Evolutionary conservation across 2,113 vertebrate genomes (phyloP), one percentile per base, ranked within the genome.

Genomic region (Todiramphus saurophagus): DNA sequence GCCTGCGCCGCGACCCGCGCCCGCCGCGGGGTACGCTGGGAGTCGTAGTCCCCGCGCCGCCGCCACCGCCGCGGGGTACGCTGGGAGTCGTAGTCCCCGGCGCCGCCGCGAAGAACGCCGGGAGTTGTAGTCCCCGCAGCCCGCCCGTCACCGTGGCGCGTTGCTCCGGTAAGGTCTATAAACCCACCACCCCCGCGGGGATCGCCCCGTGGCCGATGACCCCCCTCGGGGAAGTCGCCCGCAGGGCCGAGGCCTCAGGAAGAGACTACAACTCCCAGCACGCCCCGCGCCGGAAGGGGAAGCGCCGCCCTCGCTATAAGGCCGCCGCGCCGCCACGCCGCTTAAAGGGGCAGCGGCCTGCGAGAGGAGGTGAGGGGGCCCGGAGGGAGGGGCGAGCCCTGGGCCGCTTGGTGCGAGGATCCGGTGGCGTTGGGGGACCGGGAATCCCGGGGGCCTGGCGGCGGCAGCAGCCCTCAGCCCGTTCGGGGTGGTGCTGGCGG

Each of bases 1-100:
- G 97, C 97, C 95, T 92, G 95, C 96, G 75, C 93, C 44, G 25
- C 75, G 90, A 95, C 94, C 96, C 59, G 59, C n/a, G 33, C 56
- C 56, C 56, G 56, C 56, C 60, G 16, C 55, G 23, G 23, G 60
- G 27, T 1, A 2, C 7, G 16, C 53, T 31, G 53, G 53, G 53
- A 56, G 27, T 56, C 30, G 53, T 56, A 56, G 53, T 28, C 53
- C 53, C 16, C 10, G 31, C 17, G 13, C 43, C 43, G 43, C 43
- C 43, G 43, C 43, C 31, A 18, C 56, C 31, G 56, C 58, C 20
- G 58, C 58, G 58, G 33, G 12, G 33, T 4, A 35, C 58, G 20
- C 33, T 7, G 58, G 58, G 58, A 60, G 33, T 10, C 13, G 59
- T 60, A 37, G 59, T 60, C 1, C 16, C 20, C 48, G 48, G 23